Evolutionary conservation across 2,888 invertebrate species (phyloP).

Genomic region (Nycteola revayana): DNA sequence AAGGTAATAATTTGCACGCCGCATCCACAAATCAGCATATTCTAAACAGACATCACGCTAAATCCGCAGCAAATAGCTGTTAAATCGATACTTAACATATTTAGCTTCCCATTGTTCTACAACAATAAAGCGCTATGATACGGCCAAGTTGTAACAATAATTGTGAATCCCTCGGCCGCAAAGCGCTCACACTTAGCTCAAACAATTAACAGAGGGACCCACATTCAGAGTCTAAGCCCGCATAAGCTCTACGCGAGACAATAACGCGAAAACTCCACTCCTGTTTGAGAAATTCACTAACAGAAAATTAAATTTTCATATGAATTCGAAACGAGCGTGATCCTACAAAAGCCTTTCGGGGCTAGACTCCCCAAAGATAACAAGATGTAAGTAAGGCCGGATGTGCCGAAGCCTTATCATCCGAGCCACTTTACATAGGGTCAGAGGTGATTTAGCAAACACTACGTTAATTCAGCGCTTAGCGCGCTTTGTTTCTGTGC

Average conservation of each 20-base stretch:
- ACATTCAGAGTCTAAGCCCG: constrained; percentile 67
- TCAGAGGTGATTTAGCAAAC: constrained; percentile 64
- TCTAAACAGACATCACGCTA: constrained; percentile 18
- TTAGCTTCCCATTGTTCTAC: constrained; percentile 51
- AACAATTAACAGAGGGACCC: constrained; percentile 74
- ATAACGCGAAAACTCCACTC: constrained; percentile 67
- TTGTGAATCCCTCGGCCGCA: constrained; percentile 64
- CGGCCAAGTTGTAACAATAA: constrained; percentile 68
- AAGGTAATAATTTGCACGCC: too few relatives aligned
- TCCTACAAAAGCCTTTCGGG: constrained; percentile 69
- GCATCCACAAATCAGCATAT: constrained; percentile 4
- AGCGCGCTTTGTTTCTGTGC: constrained; percentile 58
- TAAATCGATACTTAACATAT: constrained; percentile 43
- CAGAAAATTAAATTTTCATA: constrained; percentile 79
- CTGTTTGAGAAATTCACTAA: constrained; percentile 69
- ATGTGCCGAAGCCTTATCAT: constrained; percentile 62
- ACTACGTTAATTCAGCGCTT: constrained; percentile 68
- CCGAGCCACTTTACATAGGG: constrained; percentile 63
- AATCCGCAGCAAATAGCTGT: constrained; percentile 42
- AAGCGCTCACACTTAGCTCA: constrained; percentile 69
- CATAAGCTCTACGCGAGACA: constrained; percentile 70
- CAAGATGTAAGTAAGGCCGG: constrained; percentile 65
- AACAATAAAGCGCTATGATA: constrained; percentile 63
- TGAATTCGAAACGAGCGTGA: constrained; percentile 65
- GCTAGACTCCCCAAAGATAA: constrained; percentile 63